Conservation (phyloP, 2,113 vertebrate species). For the Callithrix jacchus region DNA sequence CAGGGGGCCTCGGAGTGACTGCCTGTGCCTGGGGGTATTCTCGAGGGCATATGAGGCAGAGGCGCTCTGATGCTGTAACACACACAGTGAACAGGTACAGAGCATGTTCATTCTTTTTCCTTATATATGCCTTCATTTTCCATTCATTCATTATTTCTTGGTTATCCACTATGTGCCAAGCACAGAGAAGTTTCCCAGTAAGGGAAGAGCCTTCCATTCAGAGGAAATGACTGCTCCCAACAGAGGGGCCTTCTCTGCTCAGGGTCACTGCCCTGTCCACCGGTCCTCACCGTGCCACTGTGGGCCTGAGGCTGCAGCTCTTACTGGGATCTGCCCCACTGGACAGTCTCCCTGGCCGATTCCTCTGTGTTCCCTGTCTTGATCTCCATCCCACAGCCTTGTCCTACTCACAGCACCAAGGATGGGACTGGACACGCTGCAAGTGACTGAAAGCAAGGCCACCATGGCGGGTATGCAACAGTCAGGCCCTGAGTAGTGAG, state of each 20-base stretch:
- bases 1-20: slow-evolving; percentile 50
- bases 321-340: fast-evolving
- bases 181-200: neutral
- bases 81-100: neutral
- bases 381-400: too few species aligned
- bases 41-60: neutral
- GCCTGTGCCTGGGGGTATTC: slow-evolving; percentile 46
- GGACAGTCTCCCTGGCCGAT: neutral
- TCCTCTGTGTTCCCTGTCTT: too few species aligned
- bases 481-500: too few species aligned
- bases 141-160: neutral
- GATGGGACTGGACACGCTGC: fast-evolving
- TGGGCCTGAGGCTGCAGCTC: neutral
- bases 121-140: neutral
- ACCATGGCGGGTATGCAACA: too few species aligned
- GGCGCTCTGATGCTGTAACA: neutral
- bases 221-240: fast-evolving
- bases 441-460: too few species aligned
- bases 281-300: neutral
- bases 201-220: fast-evolving
- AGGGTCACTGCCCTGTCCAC: fast-evolving
- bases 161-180: neutral
- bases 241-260: neutral
- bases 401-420: too few species aligned
- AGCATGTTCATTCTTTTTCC: neutral